These are phyloP conservation scores for Andrena cerasifolii DNA, from an alignment of 1,140 invertebrate species.

Conservation along the genomic window DNA sequence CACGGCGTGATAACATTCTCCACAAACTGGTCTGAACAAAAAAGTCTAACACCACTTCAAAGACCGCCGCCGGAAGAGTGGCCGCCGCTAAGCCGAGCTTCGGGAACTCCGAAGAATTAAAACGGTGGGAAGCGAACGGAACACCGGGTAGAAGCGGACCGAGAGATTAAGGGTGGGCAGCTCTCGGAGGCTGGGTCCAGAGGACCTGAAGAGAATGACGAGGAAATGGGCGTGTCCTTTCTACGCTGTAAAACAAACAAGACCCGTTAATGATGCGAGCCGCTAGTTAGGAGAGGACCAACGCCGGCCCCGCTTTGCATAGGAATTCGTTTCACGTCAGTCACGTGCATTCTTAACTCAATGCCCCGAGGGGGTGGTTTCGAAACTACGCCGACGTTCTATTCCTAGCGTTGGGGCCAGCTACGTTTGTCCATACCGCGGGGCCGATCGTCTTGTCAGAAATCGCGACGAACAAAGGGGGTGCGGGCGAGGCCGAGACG, in stretches of 20 bases:
- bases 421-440: not conserved
- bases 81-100: not conserved
- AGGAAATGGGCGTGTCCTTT: conserved; percentile 69
- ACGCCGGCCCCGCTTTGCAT: conserved; percentile 61
- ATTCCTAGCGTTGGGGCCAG: conserved; percentile 15
- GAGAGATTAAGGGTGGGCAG: conserved; percentile 45
- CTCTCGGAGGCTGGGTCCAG: conserved; percentile 41
- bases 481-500: not conserved
- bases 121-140: conserved; percentile 30
- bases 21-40: not conserved
- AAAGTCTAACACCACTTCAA: conserved; percentile 13
- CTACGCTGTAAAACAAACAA: conserved; percentile 72
- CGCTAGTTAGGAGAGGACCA: conserved; percentile 64
- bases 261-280: conserved; percentile 72
- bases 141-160: conserved; percentile 51
- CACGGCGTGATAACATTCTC: not conserved
- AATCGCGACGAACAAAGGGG: not conserved
- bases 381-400: conserved; percentile 4
- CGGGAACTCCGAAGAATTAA: conserved; percentile 35
- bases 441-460: not conserved
- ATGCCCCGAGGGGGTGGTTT: conserved; percentile 55
- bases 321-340: conserved; percentile 74
- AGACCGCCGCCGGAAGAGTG: not conserved
- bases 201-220: conserved; percentile 62
- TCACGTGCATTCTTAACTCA: conserved; percentile 71